Base-by-base conservation (phyloP, 1,140 invertebrate species). In the Drosophila kohkoa region DNA sequence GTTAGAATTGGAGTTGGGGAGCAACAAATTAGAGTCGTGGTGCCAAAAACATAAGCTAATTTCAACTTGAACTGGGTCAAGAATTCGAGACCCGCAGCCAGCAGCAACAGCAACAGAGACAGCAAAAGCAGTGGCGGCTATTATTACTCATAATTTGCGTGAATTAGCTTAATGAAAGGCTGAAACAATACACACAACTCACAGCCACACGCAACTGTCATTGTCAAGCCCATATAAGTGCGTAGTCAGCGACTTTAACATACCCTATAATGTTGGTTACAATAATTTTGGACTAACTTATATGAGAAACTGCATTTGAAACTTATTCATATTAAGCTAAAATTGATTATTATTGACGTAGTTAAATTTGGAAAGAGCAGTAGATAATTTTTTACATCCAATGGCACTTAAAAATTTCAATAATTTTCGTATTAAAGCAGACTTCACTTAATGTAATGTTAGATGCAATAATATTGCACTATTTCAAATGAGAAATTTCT, bases 91-190 rank as follows among this genome's bases (percentile, higher is more conserved):
- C 41, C 41, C 11, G 83, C 54, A 38, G 35, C 35, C 57, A 79
- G 65, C 51, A 32, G 32, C 16, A 20, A 20, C 16, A 20, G 16
- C 1, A 1, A 20, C 16, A 20, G 16, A 16, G 16, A 16, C 51
- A 32, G 30, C 32, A 32, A 32, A 32, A 32, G 28, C 20, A 25
- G 20, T 25, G 20, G 20, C 64, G 63, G 69, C 77, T 62, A 71
- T 81, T 80, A 83, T 87, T 75, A 81, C 70, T 80, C 83, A 89
- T 87, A 89, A 87, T 87, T 87, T 68, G 83, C 77, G 82, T 80
- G 80, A 87, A 87, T 87, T 88, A 83, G 70, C 81, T 82, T 87
- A 89, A 87, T 87, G 83, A 88, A 81, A 79, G 65, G 46, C 46
- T 43, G n/a, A 13, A 32, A 74, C 59, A 65, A 55, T 62, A 68